phyloP scores from a whole-genome alignment of 2,113 vertebrate genomes.

The Carassius gibelio region DNA sequence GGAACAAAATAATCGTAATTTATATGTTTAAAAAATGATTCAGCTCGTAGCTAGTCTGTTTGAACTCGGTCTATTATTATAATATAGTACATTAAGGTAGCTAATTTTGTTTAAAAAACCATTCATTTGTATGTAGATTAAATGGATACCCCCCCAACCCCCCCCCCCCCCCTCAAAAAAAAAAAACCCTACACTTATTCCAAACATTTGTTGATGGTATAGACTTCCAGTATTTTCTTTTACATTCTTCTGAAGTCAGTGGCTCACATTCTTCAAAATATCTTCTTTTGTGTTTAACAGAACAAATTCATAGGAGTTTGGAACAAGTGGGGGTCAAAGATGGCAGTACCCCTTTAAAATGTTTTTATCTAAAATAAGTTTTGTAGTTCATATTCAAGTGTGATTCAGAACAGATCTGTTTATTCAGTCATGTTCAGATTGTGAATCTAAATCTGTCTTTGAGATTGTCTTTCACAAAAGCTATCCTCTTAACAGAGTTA shows the following conservation, averaged over 20 bases:
- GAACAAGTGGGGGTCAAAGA: neutral
- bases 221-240: neutral
- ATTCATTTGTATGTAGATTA: neutral
- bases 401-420: conserved; percentile 14
- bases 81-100: neutral
- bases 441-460: neutral
- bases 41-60: too few species aligned
- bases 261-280: neutral
- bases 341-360: neutral
- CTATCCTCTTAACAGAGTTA: neutral
- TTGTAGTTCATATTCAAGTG: neutral
- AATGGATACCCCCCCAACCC: neutral
- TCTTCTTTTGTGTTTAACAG: neutral
- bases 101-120: neutral
- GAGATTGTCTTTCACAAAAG: neutral
- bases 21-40: too few species aligned
- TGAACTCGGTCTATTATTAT: neutral
- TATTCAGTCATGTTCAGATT: neutral
- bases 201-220: neutral
- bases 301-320: neutral
- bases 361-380: neutral
- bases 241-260: too few species aligned
- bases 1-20: neutral
- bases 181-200: too few species aligned
- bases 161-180: too few species aligned